Base-by-base conservation (phyloP, 2,797 vertebrate species). In the Bufotes viridis region DNA sequence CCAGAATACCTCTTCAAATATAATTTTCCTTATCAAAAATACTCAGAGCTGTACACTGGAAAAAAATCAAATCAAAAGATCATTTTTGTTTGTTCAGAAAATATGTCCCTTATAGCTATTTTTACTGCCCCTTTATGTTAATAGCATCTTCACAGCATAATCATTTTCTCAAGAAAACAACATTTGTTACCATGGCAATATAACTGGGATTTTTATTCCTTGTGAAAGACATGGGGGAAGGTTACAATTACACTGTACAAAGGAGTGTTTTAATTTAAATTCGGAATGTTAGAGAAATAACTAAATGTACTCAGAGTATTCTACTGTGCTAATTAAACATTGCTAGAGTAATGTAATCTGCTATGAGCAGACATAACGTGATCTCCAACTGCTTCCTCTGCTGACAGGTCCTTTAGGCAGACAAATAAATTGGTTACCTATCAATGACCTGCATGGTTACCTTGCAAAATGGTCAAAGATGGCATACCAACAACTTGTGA, bases 181-280 rank as follows among this genome's bases (percentile, higher is more conserved):
- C 34, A 80, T 80, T 79, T 49, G 87, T 88, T 88, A 42, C 82
- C 82, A 84, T 88, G 76, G 82, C 65, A 84, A 88, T 88, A 55
- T 20, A 57, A 78, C 51, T 49, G 81, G 24, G n/a, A 29, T 55
- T 86, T 60, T 49, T n/a, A n/a, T 76, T 63, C 2, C 72, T 49
- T 18, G 26, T 49, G 82, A 84, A 84, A 75, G 58, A 51, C 70
- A 75, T 15, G 22, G 34, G 20, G 60, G 58, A 85, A 60, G 60
- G 70, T 60, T 84, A 84, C 72, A 85, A 76, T 78, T 85, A 51
- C 70, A 76, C 14, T 15, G 34, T 14, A 84, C 57, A 75, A 74
- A 58, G n/a, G 34, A 42, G 34, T 34, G 72, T 60, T 61, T 58
- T 72, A 42, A 58, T 84, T 84, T 42, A 42, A 60, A 84, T 74